Percentiles rank a stretch among this genome's conserved stretches.
Conservation (phyloP, 2,888 invertebrate genomes). For the Allacma fusca region DNA sequence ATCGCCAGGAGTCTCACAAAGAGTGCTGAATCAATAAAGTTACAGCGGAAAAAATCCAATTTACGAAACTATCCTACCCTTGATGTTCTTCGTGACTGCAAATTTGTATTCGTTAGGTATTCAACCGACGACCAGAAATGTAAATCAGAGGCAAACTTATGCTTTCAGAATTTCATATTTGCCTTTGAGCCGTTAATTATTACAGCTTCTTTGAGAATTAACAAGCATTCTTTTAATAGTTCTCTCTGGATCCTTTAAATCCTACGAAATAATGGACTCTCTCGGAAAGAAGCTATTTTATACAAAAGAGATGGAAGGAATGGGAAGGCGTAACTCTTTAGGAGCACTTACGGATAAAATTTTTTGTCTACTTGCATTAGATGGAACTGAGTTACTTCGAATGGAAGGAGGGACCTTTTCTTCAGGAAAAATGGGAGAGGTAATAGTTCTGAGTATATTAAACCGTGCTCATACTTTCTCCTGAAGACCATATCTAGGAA, state of each 20-base stretch:
- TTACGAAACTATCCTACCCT: not conserved
- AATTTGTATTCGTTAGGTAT: not conserved
- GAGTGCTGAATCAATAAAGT: not conserved
- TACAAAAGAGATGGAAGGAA: slow-evolving; percentile 16
- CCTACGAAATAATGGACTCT: slow-evolving; percentile 9
- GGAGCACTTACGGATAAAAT: not conserved
- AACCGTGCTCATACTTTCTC: too few species aligned
- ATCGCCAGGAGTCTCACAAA: not conserved
- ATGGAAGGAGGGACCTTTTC: not conserved
- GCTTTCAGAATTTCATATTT: not conserved
- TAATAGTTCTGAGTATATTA: not conserved
- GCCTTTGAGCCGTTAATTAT: not conserved
- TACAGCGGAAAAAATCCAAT: not conserved
- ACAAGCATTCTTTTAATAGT: not conserved
- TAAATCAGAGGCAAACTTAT: not conserved
- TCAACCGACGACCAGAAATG: not conserved
- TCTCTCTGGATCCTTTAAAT: not conserved
- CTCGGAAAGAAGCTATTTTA: not conserved
- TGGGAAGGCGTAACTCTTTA: not conserved
- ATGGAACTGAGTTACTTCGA: slow-evolving; percentile 16
- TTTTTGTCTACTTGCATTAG: not conserved
- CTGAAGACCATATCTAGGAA: too few species aligned
- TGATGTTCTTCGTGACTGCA: slow-evolving; percentile 7
- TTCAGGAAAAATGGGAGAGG: slow-evolving; percentile 17
- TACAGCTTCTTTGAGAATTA: not conserved